Evolutionary conservation across 2,888 invertebrate species (phyloP).

Genomic region (Erynnis tages): DNA sequence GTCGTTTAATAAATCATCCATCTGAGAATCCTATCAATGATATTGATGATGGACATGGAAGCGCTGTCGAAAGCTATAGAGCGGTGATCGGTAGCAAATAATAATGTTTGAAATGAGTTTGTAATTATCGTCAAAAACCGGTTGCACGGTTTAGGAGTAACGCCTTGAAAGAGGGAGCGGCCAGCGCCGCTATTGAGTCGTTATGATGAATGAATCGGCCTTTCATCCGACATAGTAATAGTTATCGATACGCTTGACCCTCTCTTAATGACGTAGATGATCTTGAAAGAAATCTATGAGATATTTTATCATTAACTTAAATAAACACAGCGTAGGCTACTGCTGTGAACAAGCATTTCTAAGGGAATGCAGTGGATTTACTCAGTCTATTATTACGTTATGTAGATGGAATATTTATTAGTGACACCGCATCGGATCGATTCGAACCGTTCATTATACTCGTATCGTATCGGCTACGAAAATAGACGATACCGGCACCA

Average conservation of each 20-base stretch:
- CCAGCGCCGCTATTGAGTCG: constrained; percentile 58
- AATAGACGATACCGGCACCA: constrained; percentile 21
- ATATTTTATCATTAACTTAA: neutral
- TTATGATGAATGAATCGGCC: constrained; percentile 77
- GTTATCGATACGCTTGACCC: constrained; percentile 35
- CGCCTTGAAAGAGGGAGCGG: constrained; percentile 63
- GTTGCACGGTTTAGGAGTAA: constrained; percentile 55
- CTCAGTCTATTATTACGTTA: constrained; percentile 45
- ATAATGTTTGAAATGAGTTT: constrained; percentile 71
- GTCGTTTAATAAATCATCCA: constrained; percentile 61
- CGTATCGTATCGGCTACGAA: constrained; percentile 20
- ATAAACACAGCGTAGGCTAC: no score
- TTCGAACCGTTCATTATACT: constrained; percentile 26
- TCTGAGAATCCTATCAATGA: constrained; percentile 61
- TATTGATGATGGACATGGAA: constrained; percentile 58
- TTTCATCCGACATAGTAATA: constrained; percentile 60
- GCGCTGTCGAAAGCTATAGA: constrained; percentile 62
- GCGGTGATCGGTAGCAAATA: constrained; percentile 68
- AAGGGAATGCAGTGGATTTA: constrained; percentile 42
- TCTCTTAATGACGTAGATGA: constrained; percentile 1
- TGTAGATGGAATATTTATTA: constrained; percentile 40
- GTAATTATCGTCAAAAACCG: constrained; percentile 73
- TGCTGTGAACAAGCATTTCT: neutral
- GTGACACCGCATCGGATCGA: constrained; percentile 15
- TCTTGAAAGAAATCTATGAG: neutral